A percentile compares a stretch with the other conserved stretches of the same genome.
phyloP scores from a whole-genome alignment of 2,113 vertebrate genomes.

The Rissa tridactyla region DNA sequence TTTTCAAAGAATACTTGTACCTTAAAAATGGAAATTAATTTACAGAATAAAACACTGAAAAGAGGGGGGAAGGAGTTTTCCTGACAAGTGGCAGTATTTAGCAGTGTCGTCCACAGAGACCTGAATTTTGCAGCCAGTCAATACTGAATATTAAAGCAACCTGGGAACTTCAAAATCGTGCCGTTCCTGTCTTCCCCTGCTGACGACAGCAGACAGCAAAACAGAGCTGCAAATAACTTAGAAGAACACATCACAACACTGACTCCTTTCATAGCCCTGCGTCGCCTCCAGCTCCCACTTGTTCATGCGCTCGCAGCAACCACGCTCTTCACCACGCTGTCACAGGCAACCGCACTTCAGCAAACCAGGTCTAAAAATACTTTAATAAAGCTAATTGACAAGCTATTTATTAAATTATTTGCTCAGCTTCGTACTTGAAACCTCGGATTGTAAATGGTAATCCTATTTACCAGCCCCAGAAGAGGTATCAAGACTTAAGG shows the following conservation, averaged over 20 bases:
- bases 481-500: background rate
- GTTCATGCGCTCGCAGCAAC: background rate
- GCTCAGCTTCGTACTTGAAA: background rate
- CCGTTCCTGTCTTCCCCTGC: background rate
- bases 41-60: background rate
- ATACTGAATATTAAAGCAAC: background rate
- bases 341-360: background rate
- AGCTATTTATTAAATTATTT: background rate
- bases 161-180: background rate
- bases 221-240: slow-evolving; percentile 13
- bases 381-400: background rate
- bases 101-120: background rate
- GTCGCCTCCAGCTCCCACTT: background rate
- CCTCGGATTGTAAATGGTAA: background rate
- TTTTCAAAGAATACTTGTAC: background rate
- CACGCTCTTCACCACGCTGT: background rate
- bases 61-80: background rate
- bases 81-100: background rate
- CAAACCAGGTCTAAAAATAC: background rate
- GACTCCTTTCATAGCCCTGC: background rate
- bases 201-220: background rate
- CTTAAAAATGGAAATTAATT: background rate
- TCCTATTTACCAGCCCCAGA: background rate
- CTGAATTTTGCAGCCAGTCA: background rate
- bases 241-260: background rate